Percentiles rank a stretch among this genome's conserved stretches.
These are phyloP conservation scores for Myotis davidii DNA, from an alignment of 2,113 vertebrate genomes.

Conservation along the genomic window DNA sequence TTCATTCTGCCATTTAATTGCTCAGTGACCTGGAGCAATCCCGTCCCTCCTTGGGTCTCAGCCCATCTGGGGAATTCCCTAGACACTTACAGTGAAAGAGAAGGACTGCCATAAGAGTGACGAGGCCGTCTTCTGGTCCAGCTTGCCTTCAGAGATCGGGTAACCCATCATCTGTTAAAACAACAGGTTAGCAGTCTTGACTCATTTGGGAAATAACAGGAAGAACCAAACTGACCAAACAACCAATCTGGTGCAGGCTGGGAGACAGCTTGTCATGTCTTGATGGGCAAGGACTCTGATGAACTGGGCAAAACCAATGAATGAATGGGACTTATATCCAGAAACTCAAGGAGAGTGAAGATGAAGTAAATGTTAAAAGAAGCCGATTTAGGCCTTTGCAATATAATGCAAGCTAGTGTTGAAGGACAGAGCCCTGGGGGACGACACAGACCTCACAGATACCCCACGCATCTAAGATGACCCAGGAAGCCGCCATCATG, in stretches of 20 bases:
- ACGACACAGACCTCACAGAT: no score
- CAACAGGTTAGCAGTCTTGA: neutral
- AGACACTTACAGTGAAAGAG: neutral
- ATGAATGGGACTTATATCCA: neutral
- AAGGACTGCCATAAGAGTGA: constrained; percentile 44
- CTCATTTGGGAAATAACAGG: neutral
- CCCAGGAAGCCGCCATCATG: neutral
- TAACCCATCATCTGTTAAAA: constrained; percentile 54
- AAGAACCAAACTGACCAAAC: neutral
- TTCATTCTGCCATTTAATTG: neutral
- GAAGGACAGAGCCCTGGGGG: neutral
- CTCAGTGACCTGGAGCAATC: neutral
- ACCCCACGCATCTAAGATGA: rapidly evolving
- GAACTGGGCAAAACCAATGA: neutral
- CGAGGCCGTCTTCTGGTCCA: constrained; percentile 50
- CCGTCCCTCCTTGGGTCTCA: neutral
- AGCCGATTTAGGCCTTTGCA: neutral
- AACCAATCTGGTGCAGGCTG: neutral
- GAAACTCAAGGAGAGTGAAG: neutral
- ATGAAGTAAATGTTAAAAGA: neutral
- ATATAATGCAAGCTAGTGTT: no score
- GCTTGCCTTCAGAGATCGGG: constrained; percentile 25
- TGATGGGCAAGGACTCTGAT: neutral
- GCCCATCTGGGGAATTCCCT: neutral
- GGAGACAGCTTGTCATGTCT: neutral